Conservation (phyloP, 2,888 invertebrate species). For the Chelonus formosanus region DNA sequence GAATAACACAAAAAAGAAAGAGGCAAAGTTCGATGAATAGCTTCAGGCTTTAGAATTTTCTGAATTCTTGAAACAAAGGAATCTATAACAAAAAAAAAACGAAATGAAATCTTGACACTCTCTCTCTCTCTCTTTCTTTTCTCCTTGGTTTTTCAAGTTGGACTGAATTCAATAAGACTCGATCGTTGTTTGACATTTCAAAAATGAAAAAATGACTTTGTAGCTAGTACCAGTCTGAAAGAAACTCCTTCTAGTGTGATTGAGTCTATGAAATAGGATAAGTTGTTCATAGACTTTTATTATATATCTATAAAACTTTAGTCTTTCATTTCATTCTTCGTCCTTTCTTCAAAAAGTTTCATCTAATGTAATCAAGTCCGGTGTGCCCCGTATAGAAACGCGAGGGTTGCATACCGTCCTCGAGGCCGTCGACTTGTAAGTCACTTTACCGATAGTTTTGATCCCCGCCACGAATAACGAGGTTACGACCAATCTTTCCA, state of each 20-base stretch:
- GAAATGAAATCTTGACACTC: background rate
- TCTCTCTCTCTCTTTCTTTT: background rate
- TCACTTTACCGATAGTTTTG: constrained; percentile 53
- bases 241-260: too few species aligned
- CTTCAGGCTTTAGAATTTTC: background rate
- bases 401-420: constrained; percentile 12
- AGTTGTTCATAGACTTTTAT: background rate
- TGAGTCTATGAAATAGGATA: too few species aligned
- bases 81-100: background rate
- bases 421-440: constrained; percentile 41
- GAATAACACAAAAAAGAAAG: background rate
- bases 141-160: background rate
- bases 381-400: constrained; percentile 23
- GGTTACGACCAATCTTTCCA: constrained; percentile 50
- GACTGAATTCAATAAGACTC: constrained; percentile 13
- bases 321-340: constrained; percentile 13
- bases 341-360: constrained; percentile 36
- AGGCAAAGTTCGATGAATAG: background rate
- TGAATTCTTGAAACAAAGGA: background rate
- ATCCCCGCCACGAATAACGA: constrained; percentile 49
- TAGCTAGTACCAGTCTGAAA: background rate
- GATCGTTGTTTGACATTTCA: constrained; percentile 14
- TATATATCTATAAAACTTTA: constrained; percentile 20
- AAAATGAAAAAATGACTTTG: background rate
- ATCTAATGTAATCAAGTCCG: constrained; percentile 45